Evolutionary conservation across 2,888 invertebrate species (phyloP).

Genomic region (Pseudococcus jackbeardsleyi): DNA sequence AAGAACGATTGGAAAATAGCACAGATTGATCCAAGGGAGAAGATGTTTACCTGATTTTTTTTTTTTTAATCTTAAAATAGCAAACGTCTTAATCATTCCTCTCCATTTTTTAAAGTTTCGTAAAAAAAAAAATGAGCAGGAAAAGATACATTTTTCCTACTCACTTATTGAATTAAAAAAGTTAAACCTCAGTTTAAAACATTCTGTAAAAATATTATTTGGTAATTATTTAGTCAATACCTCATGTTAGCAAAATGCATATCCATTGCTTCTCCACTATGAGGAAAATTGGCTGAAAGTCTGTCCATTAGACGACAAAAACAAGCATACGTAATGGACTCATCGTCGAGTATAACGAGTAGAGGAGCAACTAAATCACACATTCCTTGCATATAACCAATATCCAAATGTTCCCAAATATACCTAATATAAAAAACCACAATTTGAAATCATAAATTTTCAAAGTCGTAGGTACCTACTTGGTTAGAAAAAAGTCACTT

Average conservation of each 20-base stretch:
- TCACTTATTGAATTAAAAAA: background rate
- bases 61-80: too few relatives aligned
- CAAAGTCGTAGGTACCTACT: background rate
- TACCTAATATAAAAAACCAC: conserved; percentile 75
- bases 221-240: conserved; percentile 69
- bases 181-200: background rate
- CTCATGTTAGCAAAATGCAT: conserved; percentile 96
- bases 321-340: conserved; percentile 90
- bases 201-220: background rate
- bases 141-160: background rate
- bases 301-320: conserved; percentile 92
- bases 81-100: too few relatives aligned
- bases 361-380: conserved; percentile 95
- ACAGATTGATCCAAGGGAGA: too few relatives aligned
- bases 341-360: conserved; percentile 92
- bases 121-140: too few relatives aligned
- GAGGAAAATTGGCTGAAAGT: conserved; percentile 92
- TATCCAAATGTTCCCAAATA: conserved; percentile 95
- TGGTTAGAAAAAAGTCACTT: conserved; percentile 70
- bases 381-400: conserved; percentile 98
- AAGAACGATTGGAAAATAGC: too few relatives aligned
- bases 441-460: background rate
- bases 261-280: conserved; percentile 94
- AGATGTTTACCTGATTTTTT: too few relatives aligned
- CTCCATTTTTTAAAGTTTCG: too few relatives aligned